Evolutionary conservation across 2,797 vertebrate genomes (phyloP).

Genomic region (Scleropages formosus): DNA sequence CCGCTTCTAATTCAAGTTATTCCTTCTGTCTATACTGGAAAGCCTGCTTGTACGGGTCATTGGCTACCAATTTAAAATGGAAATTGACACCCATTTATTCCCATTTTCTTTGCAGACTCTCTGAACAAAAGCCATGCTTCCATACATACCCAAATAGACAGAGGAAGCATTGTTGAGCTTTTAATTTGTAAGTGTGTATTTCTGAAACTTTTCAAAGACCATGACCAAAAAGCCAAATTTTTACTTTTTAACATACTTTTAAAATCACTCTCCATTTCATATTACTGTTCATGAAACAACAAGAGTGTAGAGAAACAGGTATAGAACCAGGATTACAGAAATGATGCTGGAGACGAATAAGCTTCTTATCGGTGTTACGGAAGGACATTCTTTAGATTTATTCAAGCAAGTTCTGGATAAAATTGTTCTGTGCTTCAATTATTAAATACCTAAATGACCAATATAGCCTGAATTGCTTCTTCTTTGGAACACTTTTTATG

Average conservation of each 20-base stretch:
- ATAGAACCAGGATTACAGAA: too few relatives aligned
- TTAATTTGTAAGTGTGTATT: background rate
- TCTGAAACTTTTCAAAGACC: background rate
- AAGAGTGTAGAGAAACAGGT: too few relatives aligned
- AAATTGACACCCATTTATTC: conserved; percentile 74
- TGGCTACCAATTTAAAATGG: conserved; percentile 73
- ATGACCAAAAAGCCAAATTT: too few relatives aligned
- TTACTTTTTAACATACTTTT: too few relatives aligned
- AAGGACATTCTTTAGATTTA: too few relatives aligned
- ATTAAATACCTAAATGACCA: too few relatives aligned
- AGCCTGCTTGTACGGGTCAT: conserved; percentile 72
- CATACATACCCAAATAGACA: conserved; percentile 20
- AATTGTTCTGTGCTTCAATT: too few relatives aligned
- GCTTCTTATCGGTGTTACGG: background rate
- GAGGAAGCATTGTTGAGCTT: background rate
- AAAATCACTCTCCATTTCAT: too few relatives aligned
- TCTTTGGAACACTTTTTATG: too few relatives aligned
- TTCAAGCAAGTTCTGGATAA: too few relatives aligned
- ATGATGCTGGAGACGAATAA: background rate
- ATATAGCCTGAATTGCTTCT: too few relatives aligned
- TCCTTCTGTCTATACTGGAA: conserved; percentile 68
- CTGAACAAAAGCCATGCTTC: conserved; percentile 39
- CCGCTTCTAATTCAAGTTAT: conserved; percentile 70
- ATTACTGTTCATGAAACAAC: too few relatives aligned
- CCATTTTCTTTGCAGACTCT: conserved; percentile 64